Evolutionary conservation across 2,113 vertebrate genomes (phyloP), one percentile per base, ranked within the genome.

Genomic region (Grammomys dolichurus): DNA sequence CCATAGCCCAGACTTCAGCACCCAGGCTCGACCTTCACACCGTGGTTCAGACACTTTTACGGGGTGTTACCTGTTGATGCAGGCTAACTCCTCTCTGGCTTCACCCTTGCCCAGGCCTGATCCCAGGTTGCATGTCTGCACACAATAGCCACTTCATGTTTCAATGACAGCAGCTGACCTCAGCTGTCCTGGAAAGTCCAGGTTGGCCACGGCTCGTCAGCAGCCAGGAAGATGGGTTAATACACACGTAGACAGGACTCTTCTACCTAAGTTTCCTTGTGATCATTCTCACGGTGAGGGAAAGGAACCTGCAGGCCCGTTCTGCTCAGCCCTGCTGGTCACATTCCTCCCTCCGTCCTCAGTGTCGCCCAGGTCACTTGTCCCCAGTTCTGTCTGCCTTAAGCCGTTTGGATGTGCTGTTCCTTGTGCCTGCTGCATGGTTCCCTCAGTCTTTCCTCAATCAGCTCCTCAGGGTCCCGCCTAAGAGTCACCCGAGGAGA

Each of bases 221-320:
- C 86, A 20, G 14, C 63, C 48, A 22, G 31, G 51, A 40, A 73
- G 67, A 0, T 3, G 22, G 28, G 70, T 16, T 33, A 14, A 78
- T 28, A 13, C 0, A 1, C 0, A 17, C 0, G 0, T 3, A 10
- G 75, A 40, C 11, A 0, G 8, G 6, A 9, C 73, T 58, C 24
- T 26, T 3, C 1, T 4, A 6, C 22, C 31, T 1, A 2, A 92
- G 36, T 20, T 1, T 11, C 56, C 67, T 65, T 7, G 3, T 2
- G 28, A 54, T n/a, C 65, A 67, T 36, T 4, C 51, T 5, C 14
- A 75, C n/a, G 28, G 8, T 2, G 54, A 31, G 87, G 77, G n/a
- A 63, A 54, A 72, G 0, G 24, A 10, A 33, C n/a, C 6, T n/a
- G 33, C 13, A 17, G 0, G 48, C 3, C 56, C 26, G 1, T 20